Base-by-base conservation (phyloP, 2,113 vertebrate genomes). In the Equus przewalskii region DNA sequence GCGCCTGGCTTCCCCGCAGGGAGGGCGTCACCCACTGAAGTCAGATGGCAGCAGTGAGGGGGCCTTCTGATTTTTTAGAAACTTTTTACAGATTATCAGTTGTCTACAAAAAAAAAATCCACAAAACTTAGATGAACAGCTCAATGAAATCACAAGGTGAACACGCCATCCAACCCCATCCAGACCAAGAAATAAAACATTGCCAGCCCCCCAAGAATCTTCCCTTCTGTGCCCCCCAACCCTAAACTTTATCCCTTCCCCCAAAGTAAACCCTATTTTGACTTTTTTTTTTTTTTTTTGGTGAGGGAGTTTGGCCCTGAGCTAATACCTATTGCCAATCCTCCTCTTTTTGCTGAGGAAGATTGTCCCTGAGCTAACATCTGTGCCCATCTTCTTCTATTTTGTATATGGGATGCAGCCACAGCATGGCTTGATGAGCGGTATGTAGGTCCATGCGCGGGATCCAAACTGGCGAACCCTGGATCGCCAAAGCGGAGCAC, bases 191-290 rank as follows among this genome's bases (percentile, higher is more conserved):
- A 44, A 16, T 6, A 36, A 46, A 56, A 69, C 14, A 1, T 24
- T 6, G 16, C 36, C 75, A 10, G 54, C 21, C 10, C 7, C 36
- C 46, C 21, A 5, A 11, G n/a, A 49, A 65, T 9, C 9, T 58
- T 58, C 56, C 5, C 28, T n/a, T 30, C 26, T 41, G 16, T 0
- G 6, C 54, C 46, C 6, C 10, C 19, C 33, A 10, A 13, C 14
- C 1, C 5, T 15, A 12, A 16, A 6, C 3, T 49, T 65, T 11
- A 9, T 13, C n/a, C 11, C 24, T 82, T 44, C 19, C 62, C 0
- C 6, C 5, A 12, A 64, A 54, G 30, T 19, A 14, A 26, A 12
- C 22, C 6, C 2, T 9, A 6, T 36, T 56, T 62, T 46, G 22
- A 76, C 36, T 60, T 85, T 51, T 19, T 41, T 41, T 41, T 41